Conservation (phyloP, 2,113 vertebrate species). For the Craseonycteris thonglongyai region DNA sequence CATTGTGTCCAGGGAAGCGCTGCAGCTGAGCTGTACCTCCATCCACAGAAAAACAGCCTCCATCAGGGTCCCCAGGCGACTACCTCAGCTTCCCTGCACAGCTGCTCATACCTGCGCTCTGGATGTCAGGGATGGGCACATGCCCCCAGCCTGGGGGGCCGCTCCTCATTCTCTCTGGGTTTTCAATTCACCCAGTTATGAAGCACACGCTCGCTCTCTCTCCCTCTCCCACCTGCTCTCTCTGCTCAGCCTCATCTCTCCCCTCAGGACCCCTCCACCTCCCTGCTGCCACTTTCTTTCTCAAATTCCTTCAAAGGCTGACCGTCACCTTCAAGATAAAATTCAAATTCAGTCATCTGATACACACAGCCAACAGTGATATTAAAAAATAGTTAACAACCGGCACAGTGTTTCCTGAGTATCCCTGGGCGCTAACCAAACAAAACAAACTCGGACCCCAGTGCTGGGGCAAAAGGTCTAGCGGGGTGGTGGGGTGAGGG, state of each 20-base stretch:
- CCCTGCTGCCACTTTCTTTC: neutral
- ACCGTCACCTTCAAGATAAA: neutral
- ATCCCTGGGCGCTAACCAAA: neutral
- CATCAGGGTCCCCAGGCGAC: neutral
- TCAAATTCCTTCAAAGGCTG: neutral
- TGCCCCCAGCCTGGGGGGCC: neutral
- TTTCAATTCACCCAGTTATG: neutral
- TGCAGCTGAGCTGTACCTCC: too few species aligned
- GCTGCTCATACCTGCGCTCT: accelerated
- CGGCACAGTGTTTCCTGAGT: neutral
- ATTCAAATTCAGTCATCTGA: neutral
- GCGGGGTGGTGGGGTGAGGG: too few species aligned
- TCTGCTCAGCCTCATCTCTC: too few species aligned
- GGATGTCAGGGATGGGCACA: neutral
- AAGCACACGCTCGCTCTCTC: too few species aligned
- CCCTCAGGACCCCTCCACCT: accelerated
- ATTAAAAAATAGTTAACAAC: too few species aligned
- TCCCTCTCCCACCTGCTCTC: accelerated
- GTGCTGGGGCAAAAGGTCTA: too few species aligned
- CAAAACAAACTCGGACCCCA: too few species aligned
- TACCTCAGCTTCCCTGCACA: too few species aligned
- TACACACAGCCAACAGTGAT: neutral
- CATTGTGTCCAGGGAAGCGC: accelerated
- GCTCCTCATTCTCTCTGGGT: neutral
- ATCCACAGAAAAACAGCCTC: neutral